Conservation (phyloP, 2,888 invertebrate species). For the Portevinia maculata region DNA sequence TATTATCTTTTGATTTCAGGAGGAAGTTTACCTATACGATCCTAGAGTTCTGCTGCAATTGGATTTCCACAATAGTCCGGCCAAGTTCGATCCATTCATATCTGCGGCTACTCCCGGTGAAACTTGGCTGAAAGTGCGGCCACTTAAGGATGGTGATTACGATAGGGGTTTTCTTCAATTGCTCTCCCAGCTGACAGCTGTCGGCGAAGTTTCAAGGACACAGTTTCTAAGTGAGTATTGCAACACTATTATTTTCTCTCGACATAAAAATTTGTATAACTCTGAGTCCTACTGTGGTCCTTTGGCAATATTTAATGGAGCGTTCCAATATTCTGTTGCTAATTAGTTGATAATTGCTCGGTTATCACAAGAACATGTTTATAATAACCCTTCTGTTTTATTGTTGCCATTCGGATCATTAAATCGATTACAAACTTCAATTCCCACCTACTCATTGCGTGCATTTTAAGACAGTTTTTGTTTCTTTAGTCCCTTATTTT, state of each 20-base stretch:
- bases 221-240: slow-evolving; percentile 90
- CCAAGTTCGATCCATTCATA: slow-evolving; percentile 87
- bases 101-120: slow-evolving; percentile 89
- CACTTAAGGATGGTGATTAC: slow-evolving; percentile 91
- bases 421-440: no score
- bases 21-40: slow-evolving; percentile 86
- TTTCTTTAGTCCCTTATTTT: no score
- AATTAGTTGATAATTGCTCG: no score
- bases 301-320: no score
- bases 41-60: slow-evolving; percentile 87
- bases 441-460: no score
- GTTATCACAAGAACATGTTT: no score
- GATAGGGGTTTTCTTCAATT: slow-evolving; percentile 92
- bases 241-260: neutral
- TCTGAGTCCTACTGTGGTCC: no score
- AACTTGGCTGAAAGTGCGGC: slow-evolving; percentile 89
- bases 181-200: slow-evolving; percentile 91
- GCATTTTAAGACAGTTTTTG: no score
- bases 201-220: slow-evolving; percentile 90
- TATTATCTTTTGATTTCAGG: slow-evolving; percentile 78
- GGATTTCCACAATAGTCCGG: slow-evolving; percentile 86
- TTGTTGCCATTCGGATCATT: no score
- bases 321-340: no score
- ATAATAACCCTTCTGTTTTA: no score
- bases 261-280: no score